A percentile compares a stretch with the other conserved stretches of the same genome.
phyloP scores from a whole-genome alignment of 2,797 vertebrate species.

The Lutjanus campechanus region DNA sequence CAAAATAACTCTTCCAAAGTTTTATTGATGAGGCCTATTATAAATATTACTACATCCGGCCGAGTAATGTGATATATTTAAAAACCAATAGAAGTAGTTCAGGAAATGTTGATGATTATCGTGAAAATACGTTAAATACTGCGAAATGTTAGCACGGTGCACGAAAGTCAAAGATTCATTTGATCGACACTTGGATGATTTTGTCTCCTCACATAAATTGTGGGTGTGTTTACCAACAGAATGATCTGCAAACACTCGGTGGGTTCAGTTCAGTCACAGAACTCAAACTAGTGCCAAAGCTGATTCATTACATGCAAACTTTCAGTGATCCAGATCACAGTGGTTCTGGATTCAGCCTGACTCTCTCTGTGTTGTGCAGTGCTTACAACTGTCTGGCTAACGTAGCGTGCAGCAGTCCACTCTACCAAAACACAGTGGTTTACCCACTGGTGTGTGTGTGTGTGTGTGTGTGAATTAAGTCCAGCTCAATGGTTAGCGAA shows the following conservation, averaged over 20 bases:
- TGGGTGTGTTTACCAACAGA: neutral
- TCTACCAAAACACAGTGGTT: conserved; percentile 43
- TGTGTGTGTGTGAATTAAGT: conserved; percentile 43
- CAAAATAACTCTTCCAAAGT: too few relatives aligned
- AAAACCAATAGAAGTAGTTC: neutral
- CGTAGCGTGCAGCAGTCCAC: conserved; percentile 38
- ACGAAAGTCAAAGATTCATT: neutral
- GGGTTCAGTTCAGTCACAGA: conserved; percentile 10
- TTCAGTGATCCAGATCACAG: neutral
- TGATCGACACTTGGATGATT: neutral
- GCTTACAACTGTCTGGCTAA: conserved; percentile 12
- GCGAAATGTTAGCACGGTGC: neutral
- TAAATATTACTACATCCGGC: neutral
- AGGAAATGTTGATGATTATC: neutral
- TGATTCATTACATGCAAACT: conserved; percentile 1
- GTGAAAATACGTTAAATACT: neutral
- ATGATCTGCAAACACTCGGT: neutral
- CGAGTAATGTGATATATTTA: too few relatives aligned
- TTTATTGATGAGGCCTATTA: too few relatives aligned
- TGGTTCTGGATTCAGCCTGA: conserved; percentile 1
- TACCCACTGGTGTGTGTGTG: conserved; percentile 23
- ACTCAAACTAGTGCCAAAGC: neutral
- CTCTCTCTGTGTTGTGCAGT: neutral
- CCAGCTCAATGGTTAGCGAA: conserved; percentile 43
- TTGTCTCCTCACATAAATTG: neutral